These are phyloP conservation scores for Thecocarcelia acutangulata DNA, from an alignment of 2,888 invertebrate species.

Conservation along the genomic window DNA sequence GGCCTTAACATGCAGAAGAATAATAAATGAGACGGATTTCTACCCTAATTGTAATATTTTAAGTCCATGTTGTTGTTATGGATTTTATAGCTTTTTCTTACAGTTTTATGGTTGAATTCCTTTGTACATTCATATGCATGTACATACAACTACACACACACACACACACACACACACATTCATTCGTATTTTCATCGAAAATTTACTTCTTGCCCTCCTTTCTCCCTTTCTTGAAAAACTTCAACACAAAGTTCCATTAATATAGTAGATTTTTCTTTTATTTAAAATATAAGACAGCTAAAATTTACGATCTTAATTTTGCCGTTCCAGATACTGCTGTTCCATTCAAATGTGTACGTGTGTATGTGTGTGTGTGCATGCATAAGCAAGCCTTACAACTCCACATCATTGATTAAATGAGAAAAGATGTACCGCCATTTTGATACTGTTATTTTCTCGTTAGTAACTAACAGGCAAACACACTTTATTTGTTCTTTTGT, in stretches of 20 bases:
- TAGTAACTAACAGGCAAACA: constrained; percentile 18
- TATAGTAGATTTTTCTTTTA: constrained; percentile 72
- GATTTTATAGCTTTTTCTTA: constrained; percentile 55
- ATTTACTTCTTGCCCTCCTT: constrained; percentile 24
- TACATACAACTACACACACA: no score
- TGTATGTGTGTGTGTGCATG: neutral
- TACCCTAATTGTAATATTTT: constrained; percentile 48
- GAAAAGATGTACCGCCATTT: constrained; percentile 43
- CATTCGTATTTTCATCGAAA: constrained; percentile 37
- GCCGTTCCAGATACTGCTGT: constrained; percentile 4
- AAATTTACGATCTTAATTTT: constrained; percentile 63
- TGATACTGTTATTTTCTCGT: constrained; percentile 48
- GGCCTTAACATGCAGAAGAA: neutral
- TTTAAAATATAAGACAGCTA: constrained; percentile 37
- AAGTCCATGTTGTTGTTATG: constrained; percentile 70
- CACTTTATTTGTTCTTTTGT: neutral
- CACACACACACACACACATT: no score
- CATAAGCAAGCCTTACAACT: neutral
- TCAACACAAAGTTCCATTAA: constrained; percentile 73
- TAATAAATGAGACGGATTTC: constrained; percentile 10
- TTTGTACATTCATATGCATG: constrained; percentile 31
- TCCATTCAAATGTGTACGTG: neutral
- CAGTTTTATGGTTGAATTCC: constrained; percentile 59
- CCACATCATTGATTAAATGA: neutral
- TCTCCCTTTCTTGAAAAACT: constrained; percentile 6